phyloP scores from a whole-genome alignment of 2,888 invertebrate species.

The Aelia acuminata region DNA sequence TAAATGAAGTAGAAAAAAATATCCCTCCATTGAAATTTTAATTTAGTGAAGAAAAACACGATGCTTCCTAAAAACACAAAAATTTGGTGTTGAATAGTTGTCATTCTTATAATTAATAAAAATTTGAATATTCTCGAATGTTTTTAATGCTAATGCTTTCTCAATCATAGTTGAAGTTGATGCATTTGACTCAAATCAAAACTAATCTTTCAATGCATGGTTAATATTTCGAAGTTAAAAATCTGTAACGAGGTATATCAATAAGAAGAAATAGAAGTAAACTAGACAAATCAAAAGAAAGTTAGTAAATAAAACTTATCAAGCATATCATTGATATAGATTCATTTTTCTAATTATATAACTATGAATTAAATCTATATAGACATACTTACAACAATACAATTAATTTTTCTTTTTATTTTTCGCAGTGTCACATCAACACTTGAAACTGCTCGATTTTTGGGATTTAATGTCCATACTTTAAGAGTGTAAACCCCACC shows the following conservation, averaged over 20 bases:
- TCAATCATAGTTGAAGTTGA: not conserved
- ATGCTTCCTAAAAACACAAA: not conserved
- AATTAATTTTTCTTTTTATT: constrained; percentile 82
- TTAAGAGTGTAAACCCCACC: constrained; percentile 82
- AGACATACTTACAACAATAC: constrained; percentile 73
- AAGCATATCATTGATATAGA: not conserved
- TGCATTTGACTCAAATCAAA: not conserved
- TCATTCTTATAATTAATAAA: not conserved
- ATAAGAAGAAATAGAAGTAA: not conserved
- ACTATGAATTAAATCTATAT: not conserved
- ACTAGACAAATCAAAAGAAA: not conserved
- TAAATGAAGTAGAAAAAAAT: not conserved
- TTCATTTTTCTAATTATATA: not conserved
- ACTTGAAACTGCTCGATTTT: constrained; percentile 79
- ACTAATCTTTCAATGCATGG: not conserved
- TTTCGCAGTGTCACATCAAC: constrained; percentile 85
- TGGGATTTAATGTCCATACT: constrained; percentile 81
- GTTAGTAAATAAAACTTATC: not conserved
- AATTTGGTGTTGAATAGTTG: no score
- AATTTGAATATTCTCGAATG: not conserved
- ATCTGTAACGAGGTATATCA: not conserved
- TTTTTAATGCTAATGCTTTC: not conserved
- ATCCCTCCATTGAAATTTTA: not conserved
- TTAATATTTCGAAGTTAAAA: not conserved
- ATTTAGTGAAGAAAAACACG: no score